These are phyloP conservation scores for Chloroceryle inda DNA, from an alignment of 2,797 vertebrate species.

Conservation along the genomic window DNA sequence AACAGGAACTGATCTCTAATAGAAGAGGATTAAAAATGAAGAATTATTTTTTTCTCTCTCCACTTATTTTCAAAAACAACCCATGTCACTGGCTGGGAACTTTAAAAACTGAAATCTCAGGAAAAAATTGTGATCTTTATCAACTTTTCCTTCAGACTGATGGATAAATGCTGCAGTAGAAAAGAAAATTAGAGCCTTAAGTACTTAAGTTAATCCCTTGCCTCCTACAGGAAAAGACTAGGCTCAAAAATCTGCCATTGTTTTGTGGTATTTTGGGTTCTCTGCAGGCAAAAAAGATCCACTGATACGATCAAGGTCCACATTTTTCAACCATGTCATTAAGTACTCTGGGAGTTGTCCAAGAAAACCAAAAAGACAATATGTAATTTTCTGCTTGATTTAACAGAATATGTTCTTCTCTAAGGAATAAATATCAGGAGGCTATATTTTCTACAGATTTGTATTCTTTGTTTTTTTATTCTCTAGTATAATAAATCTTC, in stretches of 20 bases:
- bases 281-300: conserved; percentile 5
- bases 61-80: not conserved
- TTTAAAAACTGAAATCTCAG: not conserved
- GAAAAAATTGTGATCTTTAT: not conserved
- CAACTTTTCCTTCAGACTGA: not conserved
- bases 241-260: not conserved
- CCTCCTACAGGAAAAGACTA: conserved; percentile 21
- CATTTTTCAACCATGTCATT: conserved; percentile 46
- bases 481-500: conserved; percentile 16
- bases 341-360: conserved; percentile 36
- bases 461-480: conserved; percentile 14
- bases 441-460: conserved; percentile 40
- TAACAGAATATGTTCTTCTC: conserved; percentile 52
- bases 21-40: not conserved
- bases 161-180: not conserved
- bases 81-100: not conserved
- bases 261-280: not conserved
- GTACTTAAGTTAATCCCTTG: not conserved
- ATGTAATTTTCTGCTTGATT: conserved; percentile 58
- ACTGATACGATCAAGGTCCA: conserved; percentile 15
- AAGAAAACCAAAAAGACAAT: conserved; percentile 61
- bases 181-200: not conserved
- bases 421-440: conserved; percentile 59
- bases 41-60: not conserved
- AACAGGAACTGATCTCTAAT: not conserved